phyloP scores from a whole-genome alignment of 2,888 invertebrate genomes.

The Nysson spinosus region DNA sequence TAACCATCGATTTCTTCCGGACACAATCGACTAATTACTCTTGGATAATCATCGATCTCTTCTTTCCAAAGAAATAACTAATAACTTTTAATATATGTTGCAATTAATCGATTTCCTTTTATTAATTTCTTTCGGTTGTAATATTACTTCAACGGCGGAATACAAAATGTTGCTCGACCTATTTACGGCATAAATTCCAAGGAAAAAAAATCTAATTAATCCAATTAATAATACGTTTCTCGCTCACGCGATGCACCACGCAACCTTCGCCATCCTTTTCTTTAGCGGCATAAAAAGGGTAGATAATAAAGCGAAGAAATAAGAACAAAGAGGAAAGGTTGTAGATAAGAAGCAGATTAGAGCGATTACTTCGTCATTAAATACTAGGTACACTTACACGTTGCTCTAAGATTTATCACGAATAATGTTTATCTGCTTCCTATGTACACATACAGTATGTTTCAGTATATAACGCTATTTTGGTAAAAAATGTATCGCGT shows the following conservation, averaged over 20 bases:
- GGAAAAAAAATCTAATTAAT: conserved; percentile 32
- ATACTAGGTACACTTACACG: conserved; percentile 19
- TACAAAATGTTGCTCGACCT: background rate
- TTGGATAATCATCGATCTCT: too few species aligned
- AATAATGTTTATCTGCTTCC: conserved; percentile 44
- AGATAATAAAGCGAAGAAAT: background rate
- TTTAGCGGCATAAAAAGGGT: background rate
- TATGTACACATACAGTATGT: too few species aligned
- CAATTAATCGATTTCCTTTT: too few species aligned
- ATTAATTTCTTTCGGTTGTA: too few species aligned
- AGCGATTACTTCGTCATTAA: conserved; percentile 38
- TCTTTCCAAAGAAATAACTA: too few species aligned
- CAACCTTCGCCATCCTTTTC: conserved; percentile 32
- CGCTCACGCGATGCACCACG: conserved; percentile 51
- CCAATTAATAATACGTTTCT: conserved; percentile 34
- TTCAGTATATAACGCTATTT: too few species aligned
- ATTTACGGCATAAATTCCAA: background rate
- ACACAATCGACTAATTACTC: too few species aligned
- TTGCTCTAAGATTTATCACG: conserved; percentile 47
- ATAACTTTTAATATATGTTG: too few species aligned
- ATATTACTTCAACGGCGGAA: too few species aligned
- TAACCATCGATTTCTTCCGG: too few species aligned
- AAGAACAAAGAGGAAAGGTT: background rate
- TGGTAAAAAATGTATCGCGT: too few species aligned
- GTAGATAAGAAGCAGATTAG: conserved; percentile 19